A percentile compares a stretch with the other conserved stretches of the same genome.
These are phyloP conservation scores for Drosophila grimshawi DNA, from an alignment of 1,140 invertebrate species.

Conservation along the genomic window DNA sequence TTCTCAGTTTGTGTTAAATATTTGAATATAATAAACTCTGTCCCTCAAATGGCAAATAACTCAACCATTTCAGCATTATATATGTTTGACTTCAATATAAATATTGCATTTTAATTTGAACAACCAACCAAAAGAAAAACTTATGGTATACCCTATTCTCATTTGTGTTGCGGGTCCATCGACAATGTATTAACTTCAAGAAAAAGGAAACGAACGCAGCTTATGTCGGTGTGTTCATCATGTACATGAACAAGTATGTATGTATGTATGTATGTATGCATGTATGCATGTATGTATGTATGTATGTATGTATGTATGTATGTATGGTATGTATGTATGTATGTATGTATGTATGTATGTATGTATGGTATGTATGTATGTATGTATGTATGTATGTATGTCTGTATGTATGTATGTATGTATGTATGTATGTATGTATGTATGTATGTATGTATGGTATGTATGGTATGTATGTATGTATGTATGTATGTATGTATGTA, in stretches of 20 bases:
- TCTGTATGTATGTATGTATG: too few species aligned
- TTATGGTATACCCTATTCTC: too few species aligned
- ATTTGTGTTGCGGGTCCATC: background rate
- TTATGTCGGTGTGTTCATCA: background rate
- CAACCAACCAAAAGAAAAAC: too few species aligned
- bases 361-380: constrained; percentile 1
- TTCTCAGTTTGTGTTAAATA: background rate
- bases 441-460: background rate
- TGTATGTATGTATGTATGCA: background rate
- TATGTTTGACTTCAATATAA: too few species aligned
- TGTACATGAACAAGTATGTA: background rate
- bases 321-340: background rate
- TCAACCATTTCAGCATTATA: too few species aligned
- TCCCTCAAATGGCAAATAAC: too few species aligned
- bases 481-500: background rate
- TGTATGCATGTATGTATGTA: constrained; percentile 3
- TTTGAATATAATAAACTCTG: background rate
- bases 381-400: background rate
- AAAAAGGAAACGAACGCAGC: background rate
- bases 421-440: background rate
- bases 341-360: background rate
- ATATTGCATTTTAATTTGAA: too few species aligned
- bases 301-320: background rate
- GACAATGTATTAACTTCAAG: background rate
- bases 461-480: background rate